These are phyloP conservation scores for Corbicula japonica DNA, from an alignment of 2,888 invertebrate species.

Conservation along the genomic window DNA sequence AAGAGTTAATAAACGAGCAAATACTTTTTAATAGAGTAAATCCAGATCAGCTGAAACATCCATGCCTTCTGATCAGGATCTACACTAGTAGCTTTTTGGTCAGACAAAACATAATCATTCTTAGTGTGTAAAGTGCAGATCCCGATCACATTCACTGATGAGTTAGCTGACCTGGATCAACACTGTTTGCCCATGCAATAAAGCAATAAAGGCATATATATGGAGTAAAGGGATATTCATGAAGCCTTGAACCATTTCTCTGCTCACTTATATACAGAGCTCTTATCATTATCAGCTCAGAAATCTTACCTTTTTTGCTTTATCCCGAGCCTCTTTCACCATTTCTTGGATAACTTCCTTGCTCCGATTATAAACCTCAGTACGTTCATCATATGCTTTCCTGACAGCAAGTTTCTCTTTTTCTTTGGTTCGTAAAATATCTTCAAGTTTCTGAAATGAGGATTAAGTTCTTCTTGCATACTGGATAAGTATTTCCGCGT, in stretches of 20 bases:
- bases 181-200: no score
- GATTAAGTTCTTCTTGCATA: not conserved
- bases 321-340: conserved; percentile 12
- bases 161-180: no score
- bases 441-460: conserved; percentile 74
- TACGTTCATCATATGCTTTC: conserved; percentile 42
- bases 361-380: conserved; percentile 25
- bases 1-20: no score
- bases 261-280: not conserved
- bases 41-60: no score
- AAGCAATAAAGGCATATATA: not conserved
- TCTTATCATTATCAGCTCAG: not conserved
- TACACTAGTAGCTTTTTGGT: no score
- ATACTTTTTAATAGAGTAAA: no score
- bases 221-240: not conserved
- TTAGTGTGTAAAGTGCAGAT: no score
- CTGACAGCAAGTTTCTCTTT: conserved; percentile 58
- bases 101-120: no score
- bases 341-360: conserved; percentile 22
- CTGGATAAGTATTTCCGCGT: not conserved
- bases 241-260: not conserved
- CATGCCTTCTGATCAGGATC: no score
- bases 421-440: conserved; percentile 63
- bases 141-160: no score
- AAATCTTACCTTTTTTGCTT: conserved; percentile 17